Percentiles rank a stretch among this genome's conserved stretches.
These are phyloP conservation scores for Thamnophis elegans DNA, from an alignment of 2,797 vertebrate species.

Conservation along the genomic window DNA sequence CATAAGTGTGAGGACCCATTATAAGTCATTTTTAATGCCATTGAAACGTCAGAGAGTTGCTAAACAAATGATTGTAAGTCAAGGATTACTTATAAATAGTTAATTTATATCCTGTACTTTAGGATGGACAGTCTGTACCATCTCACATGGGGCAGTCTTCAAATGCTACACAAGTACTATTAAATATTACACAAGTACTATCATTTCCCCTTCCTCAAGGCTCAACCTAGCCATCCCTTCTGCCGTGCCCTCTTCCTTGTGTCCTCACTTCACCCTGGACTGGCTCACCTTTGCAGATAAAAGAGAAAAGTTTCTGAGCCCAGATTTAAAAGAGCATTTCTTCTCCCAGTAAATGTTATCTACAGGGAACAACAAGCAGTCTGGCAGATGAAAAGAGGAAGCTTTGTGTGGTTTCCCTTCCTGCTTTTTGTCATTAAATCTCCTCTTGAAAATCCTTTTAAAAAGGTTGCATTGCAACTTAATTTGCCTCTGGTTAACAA, in stretches of 20 bases:
- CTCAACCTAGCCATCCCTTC: background rate
- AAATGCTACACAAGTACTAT: background rate
- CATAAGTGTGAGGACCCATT: background rate
- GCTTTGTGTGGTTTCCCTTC: background rate
- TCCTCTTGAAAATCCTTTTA: background rate
- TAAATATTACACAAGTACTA: background rate
- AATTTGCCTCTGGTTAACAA: background rate
- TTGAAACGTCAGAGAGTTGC: background rate
- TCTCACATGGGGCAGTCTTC: background rate
- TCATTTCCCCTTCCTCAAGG: background rate
- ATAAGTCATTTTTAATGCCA: background rate
- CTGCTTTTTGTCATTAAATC: background rate
- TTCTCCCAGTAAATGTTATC: background rate
- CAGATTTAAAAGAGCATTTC: background rate
- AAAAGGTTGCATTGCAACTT: background rate
- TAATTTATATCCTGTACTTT: background rate
- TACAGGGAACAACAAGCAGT: background rate
- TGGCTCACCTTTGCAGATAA: background rate
- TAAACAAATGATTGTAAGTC: background rate
- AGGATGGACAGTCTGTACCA: background rate
- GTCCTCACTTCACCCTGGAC: background rate
- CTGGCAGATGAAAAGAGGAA: background rate
- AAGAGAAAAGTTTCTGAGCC: background rate
- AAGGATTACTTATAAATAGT: background rate
- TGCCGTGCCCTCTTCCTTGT: background rate